Conservation (phyloP, 2,888 invertebrate genomes). For the Scaptomyza reducta region DNA sequence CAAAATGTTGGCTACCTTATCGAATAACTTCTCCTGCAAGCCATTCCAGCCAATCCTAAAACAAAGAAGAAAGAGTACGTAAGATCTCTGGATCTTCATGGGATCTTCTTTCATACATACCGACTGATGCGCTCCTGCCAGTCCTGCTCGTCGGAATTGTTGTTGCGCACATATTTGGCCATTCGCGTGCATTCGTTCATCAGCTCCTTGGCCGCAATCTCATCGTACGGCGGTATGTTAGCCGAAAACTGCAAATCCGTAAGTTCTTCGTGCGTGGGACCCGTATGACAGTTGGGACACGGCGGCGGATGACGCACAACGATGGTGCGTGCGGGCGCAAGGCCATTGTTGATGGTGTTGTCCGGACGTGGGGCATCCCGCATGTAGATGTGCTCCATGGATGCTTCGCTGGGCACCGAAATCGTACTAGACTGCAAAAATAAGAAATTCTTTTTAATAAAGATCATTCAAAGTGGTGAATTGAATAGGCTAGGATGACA, state of each 20-base stretch:
- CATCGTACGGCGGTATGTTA: constrained; percentile 86
- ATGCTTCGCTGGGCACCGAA: constrained; percentile 60
- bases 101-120: constrained; percentile 84
- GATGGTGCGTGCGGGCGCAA: constrained; percentile 80
- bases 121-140: constrained; percentile 89
- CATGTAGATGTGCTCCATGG: constrained; percentile 90
- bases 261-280: constrained; percentile 84
- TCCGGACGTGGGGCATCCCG: constrained; percentile 86
- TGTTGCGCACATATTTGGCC: constrained; percentile 86
- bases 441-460: not conserved
- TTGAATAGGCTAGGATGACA: not conserved
- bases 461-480: not conserved
- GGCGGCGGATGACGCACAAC: constrained; percentile 83
- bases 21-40: constrained; percentile 88
- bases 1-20: constrained; percentile 87
- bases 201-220: constrained; percentile 86
- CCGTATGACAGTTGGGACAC: constrained; percentile 83
- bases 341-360: constrained; percentile 75
- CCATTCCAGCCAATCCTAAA: constrained; percentile 87
- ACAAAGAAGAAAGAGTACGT: too few species aligned
- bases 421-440: constrained; percentile 62
- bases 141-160: constrained; percentile 86
- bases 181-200: constrained; percentile 90
- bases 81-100: not conserved
- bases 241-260: constrained; percentile 83